phyloP scores from a whole-genome alignment of 2,888 invertebrate genomes.

The Autographa gamma region DNA sequence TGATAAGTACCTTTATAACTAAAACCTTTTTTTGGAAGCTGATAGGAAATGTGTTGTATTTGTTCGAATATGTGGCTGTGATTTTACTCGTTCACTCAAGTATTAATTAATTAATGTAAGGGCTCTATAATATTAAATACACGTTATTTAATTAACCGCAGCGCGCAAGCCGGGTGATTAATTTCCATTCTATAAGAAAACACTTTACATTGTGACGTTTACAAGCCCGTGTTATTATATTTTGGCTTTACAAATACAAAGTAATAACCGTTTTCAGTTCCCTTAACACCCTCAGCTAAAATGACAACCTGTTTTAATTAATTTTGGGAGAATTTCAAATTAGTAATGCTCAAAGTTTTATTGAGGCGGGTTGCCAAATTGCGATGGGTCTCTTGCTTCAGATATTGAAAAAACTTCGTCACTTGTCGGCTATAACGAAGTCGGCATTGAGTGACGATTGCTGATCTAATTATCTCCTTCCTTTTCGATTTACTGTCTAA shows the following conservation, averaged over 20 bases:
- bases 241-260: background rate
- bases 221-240: background rate
- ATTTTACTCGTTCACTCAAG: too few species aligned
- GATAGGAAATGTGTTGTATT: too few species aligned
- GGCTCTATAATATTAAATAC: too few species aligned
- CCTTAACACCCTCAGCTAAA: background rate
- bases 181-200: background rate
- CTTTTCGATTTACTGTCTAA: background rate
- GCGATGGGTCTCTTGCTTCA: background rate
- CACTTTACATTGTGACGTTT: background rate
- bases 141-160: too few species aligned
- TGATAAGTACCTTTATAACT: too few species aligned
- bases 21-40: too few species aligned
- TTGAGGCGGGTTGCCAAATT: conserved; percentile 18
- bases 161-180: background rate
- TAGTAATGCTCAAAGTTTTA: conserved; percentile 28
- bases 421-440: conserved; percentile 20
- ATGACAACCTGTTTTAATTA: conserved; percentile 25
- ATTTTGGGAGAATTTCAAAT: conserved; percentile 22
- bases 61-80: too few species aligned
- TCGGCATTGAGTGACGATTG: conserved; percentile 9
- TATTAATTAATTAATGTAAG: too few species aligned
- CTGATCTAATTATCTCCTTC: background rate
- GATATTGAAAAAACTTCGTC: conserved; percentile 40
- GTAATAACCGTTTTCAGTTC: background rate